Percentiles rank a stretch among this genome's conserved stretches.
phyloP scores from a whole-genome alignment of 2,113 vertebrate genomes.

The Phalacrocorax aristotelis region DNA sequence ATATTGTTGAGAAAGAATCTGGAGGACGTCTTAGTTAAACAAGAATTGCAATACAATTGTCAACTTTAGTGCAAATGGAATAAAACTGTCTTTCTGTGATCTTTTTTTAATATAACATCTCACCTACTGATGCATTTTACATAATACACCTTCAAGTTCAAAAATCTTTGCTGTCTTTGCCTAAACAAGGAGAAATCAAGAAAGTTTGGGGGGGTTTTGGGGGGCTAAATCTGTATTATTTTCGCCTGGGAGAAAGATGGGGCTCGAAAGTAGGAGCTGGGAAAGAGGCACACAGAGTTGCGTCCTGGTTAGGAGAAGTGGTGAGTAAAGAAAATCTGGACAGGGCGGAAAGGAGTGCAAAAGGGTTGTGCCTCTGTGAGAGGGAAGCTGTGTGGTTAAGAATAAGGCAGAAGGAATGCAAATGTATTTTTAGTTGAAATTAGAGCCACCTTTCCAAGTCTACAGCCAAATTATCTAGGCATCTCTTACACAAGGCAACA shows the following conservation, averaged over 20 bases:
- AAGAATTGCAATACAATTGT: background rate
- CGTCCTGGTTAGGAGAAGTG: background rate
- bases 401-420: slow-evolving; percentile 22
- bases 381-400: background rate
- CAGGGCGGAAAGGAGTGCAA: background rate
- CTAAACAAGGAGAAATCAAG: background rate
- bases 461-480: background rate
- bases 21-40: background rate
- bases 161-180: background rate
- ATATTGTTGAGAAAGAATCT: background rate
- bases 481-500: background rate
- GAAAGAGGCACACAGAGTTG: background rate
- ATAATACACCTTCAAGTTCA: background rate
- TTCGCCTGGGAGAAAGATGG: background rate
- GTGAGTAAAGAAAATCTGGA: background rate
- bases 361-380: background rate
- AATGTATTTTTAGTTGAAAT: slow-evolving; percentile 48
- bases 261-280: background rate
- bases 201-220: background rate
- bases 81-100: background rate
- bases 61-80: background rate
- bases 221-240: background rate
- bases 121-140: background rate
- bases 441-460: background rate
- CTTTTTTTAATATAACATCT: background rate